Percentiles rank a stretch among this genome's conserved stretches.
Evolutionary conservation across 2,888 invertebrate species (phyloP).

Genomic region (Baronia brevicornis): DNA sequence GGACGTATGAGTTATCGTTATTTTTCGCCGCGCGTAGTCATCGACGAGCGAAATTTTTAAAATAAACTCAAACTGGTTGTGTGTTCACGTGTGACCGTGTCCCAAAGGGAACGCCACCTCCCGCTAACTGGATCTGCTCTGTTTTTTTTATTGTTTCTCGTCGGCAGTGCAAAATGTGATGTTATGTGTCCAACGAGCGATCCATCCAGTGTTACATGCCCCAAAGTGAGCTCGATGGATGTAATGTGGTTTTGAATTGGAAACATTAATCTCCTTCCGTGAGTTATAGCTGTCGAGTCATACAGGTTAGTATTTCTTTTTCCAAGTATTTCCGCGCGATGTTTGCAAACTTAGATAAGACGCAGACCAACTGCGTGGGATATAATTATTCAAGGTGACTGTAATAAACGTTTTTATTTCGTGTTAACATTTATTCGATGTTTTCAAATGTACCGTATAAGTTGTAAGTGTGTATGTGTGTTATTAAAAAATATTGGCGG

Average conservation of each 20-base stretch:
- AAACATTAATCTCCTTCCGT: conserved; percentile 40
- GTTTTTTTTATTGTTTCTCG: conserved; percentile 50
- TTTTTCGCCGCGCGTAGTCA: conserved; percentile 42
- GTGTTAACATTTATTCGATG: too few species aligned
- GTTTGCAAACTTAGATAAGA: conserved; percentile 17
- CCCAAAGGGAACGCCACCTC: conserved; percentile 31
- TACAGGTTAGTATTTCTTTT: conserved; percentile 15
- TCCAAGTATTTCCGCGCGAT: conserved; percentile 5
- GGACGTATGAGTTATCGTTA: conserved; percentile 17
- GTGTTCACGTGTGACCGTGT: conserved; percentile 39
- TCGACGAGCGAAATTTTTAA: conserved; percentile 48
- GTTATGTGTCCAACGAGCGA: conserved; percentile 62
- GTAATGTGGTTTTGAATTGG: conserved; percentile 63
- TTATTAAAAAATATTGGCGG: too few species aligned
- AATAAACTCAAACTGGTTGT: conserved; percentile 46
- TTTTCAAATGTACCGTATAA: too few species aligned
- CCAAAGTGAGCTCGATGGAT: conserved; percentile 64
- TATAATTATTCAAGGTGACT: too few species aligned
- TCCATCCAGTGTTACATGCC: conserved; percentile 60
- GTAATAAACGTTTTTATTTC: too few species aligned
- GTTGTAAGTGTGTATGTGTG: too few species aligned
- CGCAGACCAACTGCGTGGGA: conserved; percentile 5
- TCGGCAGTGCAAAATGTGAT: conserved; percentile 70
- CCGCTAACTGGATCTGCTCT: conserved; percentile 44
- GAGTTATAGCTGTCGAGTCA: conserved; percentile 25